Conservation (phyloP, 2,888 invertebrate species). For the Athalia circularis region DNA sequence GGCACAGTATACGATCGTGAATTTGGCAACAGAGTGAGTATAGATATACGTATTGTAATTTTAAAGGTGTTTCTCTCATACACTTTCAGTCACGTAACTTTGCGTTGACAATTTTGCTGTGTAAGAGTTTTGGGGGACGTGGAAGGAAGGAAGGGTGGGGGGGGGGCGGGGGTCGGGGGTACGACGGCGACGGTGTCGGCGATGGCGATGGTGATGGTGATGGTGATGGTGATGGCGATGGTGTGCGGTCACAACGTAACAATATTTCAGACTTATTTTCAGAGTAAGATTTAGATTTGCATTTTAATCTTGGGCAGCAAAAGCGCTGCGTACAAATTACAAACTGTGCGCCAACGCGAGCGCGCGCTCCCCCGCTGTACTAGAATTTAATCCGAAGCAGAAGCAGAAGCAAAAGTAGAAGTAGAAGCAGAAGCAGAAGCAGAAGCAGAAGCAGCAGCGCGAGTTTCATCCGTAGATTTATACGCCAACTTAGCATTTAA, state of each 20-base stretch:
- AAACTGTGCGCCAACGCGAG: slow-evolving; percentile 55
- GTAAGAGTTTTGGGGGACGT: background rate
- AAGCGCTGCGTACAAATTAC: slow-evolving; percentile 62
- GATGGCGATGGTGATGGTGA: background rate
- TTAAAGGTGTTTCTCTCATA: background rate
- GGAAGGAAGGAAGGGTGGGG: background rate
- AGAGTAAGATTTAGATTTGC: slow-evolving; percentile 66
- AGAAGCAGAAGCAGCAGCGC: background rate
- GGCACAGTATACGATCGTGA: slow-evolving; percentile 84
- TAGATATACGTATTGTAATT: slow-evolving; percentile 63
- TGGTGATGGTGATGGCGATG: slow-evolving; percentile 13
- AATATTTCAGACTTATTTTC: slow-evolving; percentile 67
- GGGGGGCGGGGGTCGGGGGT: no score
- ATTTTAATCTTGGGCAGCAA: slow-evolving; percentile 64
- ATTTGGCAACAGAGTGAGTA: slow-evolving; percentile 77
- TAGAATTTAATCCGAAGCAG: slow-evolving; percentile 61
- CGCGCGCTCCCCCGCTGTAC: no score
- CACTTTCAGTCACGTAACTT: no score
- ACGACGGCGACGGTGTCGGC: background rate
- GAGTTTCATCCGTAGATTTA: slow-evolving; percentile 61
- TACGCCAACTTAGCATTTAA: slow-evolving; percentile 65
- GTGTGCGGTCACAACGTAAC: slow-evolving; percentile 54
- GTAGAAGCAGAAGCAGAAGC: no score
- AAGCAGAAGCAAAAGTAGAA: no score
- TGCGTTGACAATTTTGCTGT: background rate